Evolutionary conservation across 2,113 vertebrate genomes (phyloP).

Genomic region (Thamnophis sirtalis): DNA sequence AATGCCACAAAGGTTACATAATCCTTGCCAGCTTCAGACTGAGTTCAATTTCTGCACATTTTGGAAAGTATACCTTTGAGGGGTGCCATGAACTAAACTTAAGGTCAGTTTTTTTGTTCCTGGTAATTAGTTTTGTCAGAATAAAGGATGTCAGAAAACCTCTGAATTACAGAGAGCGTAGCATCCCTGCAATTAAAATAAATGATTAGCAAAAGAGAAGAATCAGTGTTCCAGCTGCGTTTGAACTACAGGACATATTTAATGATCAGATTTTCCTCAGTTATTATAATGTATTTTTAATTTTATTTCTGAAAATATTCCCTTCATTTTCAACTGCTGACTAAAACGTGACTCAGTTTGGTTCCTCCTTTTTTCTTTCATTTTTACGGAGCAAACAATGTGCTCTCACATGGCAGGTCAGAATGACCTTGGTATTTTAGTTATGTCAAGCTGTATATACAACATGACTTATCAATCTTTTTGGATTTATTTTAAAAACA

Average conservation of each 20-base stretch:
- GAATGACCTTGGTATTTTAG: constrained; percentile 64
- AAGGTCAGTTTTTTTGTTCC: constrained; percentile 32
- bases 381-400: neutral
- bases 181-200: constrained; percentile 64
- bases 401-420: constrained; percentile 59
- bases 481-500: constrained; percentile 39
- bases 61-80: constrained; percentile 11
- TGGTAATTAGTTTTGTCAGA: constrained; percentile 47
- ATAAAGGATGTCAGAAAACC: constrained; percentile 48
- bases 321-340: constrained; percentile 59
- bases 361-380: constrained; percentile 48
- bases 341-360: constrained; percentile 67
- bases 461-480: constrained; percentile 61
- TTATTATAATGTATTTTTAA: constrained; percentile 69
- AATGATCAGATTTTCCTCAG: constrained; percentile 60
- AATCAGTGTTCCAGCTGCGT: constrained; percentile 47
- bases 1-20: neutral
- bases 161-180: constrained; percentile 46
- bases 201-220: constrained; percentile 52
- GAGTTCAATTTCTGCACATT: constrained; percentile 28
- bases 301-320: constrained; percentile 63
- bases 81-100: constrained; percentile 27
- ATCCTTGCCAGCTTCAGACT: neutral
- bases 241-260: constrained; percentile 59
- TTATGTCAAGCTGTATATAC: constrained; percentile 62